Percentiles rank a stretch among this genome's conserved stretches.
Evolutionary conservation across 2,888 invertebrate genomes (phyloP).

Genomic region (Drosophila multiciliata): DNA sequence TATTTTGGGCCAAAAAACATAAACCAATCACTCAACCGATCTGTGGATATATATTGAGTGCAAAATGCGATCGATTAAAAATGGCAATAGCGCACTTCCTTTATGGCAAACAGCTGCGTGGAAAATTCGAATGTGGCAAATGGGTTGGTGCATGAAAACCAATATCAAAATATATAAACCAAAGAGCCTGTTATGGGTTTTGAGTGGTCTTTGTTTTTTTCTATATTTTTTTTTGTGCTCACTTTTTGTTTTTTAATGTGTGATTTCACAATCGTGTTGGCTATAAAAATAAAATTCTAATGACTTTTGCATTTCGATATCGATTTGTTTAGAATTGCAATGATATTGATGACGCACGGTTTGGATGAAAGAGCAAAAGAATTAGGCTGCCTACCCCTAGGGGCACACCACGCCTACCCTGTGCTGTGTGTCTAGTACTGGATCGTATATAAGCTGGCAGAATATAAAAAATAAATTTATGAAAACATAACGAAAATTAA

Average conservation of each 20-base stretch:
- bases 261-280: constrained; percentile 44
- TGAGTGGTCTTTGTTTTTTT: neutral
- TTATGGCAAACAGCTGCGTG: constrained; percentile 68
- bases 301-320: constrained; percentile 37
- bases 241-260: constrained; percentile 52
- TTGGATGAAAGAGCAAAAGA: constrained; percentile 3
- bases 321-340: constrained; percentile 54
- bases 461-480: constrained; percentile 16
- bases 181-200: constrained; percentile 26
- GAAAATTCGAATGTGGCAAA: constrained; percentile 36
- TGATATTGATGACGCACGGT: constrained; percentile 59
- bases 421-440: constrained; percentile 79
- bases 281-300: constrained; percentile 28
- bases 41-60: constrained; percentile 33
- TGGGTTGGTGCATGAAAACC: constrained; percentile 60
- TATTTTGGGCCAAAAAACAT: constrained; percentile 60
- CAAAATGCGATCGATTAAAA: constrained; percentile 41
- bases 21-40: constrained; percentile 60
- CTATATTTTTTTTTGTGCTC: constrained; percentile 17
- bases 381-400: constrained; percentile 58
- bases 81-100: constrained; percentile 67
- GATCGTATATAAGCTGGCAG: constrained; percentile 81
- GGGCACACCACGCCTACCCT: constrained; percentile 81
- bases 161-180: constrained; percentile 56
- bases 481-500: constrained; percentile 35